Percentiles rank a stretch among this genome's conserved stretches.
These are phyloP conservation scores for Scaptomyza hsui DNA, from an alignment of 1,140 invertebrate genomes.

Conservation along the genomic window DNA sequence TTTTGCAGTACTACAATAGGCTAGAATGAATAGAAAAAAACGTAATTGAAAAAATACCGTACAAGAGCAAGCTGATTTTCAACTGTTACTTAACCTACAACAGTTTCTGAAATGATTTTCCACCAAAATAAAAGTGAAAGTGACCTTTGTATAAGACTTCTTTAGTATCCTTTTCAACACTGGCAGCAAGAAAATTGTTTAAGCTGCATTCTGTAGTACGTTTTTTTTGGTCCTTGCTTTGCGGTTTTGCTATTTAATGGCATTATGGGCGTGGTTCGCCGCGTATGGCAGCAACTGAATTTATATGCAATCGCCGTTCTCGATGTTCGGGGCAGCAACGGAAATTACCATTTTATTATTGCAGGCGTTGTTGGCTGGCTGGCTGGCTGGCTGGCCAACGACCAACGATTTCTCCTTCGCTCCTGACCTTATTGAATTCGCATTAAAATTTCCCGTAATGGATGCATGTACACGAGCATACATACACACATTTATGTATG, in stretches of 20 bases:
- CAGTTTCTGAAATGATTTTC: no score
- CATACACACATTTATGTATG: conserved; percentile 46
- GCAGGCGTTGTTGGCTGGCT: conserved; percentile 56
- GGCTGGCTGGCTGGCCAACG: conserved; percentile 6
- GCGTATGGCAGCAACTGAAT: conserved; percentile 67
- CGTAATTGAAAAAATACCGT: no score
- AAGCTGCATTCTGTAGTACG: no score
- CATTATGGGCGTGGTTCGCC: conserved; percentile 58
- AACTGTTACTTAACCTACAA: no score
- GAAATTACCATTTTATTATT: conserved; percentile 83
- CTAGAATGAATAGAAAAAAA: no score
- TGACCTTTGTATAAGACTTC: no score
- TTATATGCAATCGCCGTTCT: conserved; percentile 59
- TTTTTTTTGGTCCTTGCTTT: conserved; percentile 32
- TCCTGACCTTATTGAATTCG: conserved; percentile 70
- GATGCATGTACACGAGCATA: conserved; percentile 63
- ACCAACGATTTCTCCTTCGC: not conserved
- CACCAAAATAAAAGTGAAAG: no score
- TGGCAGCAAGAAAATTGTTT: no score
- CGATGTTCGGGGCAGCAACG: conserved; percentile 39
- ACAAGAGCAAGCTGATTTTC: no score
- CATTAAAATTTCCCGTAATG: conserved; percentile 78
- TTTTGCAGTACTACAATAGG: no score
- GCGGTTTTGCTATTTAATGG: conserved; percentile 72
- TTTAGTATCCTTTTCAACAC: no score